Evolutionary conservation across 2,797 vertebrate genomes (phyloP).

Genomic region (Vireo griseus): DNA sequence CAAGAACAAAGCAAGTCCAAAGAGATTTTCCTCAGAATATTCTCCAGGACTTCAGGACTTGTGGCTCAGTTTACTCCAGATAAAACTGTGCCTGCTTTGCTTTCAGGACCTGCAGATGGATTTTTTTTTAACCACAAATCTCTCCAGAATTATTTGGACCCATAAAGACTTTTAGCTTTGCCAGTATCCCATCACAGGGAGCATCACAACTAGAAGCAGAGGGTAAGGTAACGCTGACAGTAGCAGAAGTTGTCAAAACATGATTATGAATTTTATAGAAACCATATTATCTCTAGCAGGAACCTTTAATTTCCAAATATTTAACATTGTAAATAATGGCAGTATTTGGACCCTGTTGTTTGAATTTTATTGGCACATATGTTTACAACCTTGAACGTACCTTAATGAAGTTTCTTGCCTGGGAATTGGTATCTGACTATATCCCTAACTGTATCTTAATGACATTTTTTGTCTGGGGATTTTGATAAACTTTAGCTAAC

Average conservation of each 20-base stretch:
- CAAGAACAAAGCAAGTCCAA: background rate
- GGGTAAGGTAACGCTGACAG: background rate
- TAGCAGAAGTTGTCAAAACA: background rate
- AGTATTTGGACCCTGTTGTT: background rate
- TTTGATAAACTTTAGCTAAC: slow-evolving; percentile 48
- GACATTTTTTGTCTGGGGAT: slow-evolving; percentile 45
- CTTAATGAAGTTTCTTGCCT: slow-evolving; percentile 35
- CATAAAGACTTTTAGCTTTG: background rate
- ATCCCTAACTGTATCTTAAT: slow-evolving; percentile 47
- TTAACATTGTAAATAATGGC: background rate
- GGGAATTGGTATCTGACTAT: slow-evolving; percentile 49
- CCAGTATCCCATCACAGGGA: background rate
- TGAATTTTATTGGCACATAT: slow-evolving; percentile 6
- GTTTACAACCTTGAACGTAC: slow-evolving; percentile 27
- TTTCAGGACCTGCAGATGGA: background rate
- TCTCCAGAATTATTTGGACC: background rate
- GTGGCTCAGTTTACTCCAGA: background rate
- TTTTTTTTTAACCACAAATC: background rate
- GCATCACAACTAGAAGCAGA: rapidly evolving
- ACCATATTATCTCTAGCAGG: background rate
- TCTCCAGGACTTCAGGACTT: background rate
- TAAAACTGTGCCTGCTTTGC: background rate
- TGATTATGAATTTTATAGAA: background rate
- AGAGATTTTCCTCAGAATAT: background rate
- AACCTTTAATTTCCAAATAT: slow-evolving; percentile 12